phyloP scores from a whole-genome alignment of 2,797 vertebrate genomes.

The Sebastes hubbsi region DNA sequence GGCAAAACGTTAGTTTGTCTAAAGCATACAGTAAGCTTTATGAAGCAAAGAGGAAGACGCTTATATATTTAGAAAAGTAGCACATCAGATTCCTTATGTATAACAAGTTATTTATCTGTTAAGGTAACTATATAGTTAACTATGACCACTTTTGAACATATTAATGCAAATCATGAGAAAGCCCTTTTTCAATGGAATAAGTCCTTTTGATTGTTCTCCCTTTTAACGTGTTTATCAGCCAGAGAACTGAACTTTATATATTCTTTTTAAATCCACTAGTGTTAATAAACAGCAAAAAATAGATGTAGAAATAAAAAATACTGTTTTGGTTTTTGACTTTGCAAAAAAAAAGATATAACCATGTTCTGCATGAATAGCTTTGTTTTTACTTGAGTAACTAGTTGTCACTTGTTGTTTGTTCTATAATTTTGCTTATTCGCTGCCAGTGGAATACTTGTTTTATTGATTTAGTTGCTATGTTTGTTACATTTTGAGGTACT shows the following conservation, averaged over 20 bases:
- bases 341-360: background rate
- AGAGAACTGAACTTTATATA: background rate
- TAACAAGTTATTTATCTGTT: slow-evolving; percentile 17
- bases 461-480: slow-evolving; percentile 24
- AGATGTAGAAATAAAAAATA: background rate
- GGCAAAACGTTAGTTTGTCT: slow-evolving; percentile 21
- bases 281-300: background rate
- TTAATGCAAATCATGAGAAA: background rate
- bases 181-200: background rate
- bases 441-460: slow-evolving; percentile 18
- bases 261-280: slow-evolving; percentile 15
- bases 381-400: slow-evolving; percentile 31
- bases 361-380: slow-evolving; percentile 45
- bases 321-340: background rate
- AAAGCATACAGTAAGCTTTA: slow-evolving; percentile 29
- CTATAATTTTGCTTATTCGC: slow-evolving; percentile 19
- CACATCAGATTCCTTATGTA: slow-evolving; percentile 39
- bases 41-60: slow-evolving; percentile 19
- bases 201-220: background rate
- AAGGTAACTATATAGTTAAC: background rate
- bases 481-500: slow-evolving; percentile 47
- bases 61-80: slow-evolving; percentile 47
- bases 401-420: slow-evolving; percentile 15
- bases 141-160: slow-evolving; percentile 4
- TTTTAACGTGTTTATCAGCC: slow-evolving; percentile 16